phyloP scores from a whole-genome alignment of 2,888 invertebrate species.

The Boloria euphrosyne region DNA sequence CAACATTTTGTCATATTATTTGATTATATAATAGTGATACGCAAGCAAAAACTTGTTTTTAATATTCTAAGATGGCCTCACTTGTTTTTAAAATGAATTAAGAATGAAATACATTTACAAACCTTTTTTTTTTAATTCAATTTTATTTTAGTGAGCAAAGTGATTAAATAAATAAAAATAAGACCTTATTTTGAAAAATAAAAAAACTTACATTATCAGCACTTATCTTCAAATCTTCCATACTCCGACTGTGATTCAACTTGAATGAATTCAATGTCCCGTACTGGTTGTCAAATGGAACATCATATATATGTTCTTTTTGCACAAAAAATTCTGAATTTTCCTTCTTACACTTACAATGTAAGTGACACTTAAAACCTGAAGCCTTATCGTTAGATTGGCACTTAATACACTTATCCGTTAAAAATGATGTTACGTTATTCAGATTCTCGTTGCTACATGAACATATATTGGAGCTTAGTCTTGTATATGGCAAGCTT shows the following conservation, averaged over 20 bases:
- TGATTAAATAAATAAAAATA: no score
- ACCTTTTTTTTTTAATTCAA: no score
- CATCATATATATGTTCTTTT: slow-evolving; percentile 84
- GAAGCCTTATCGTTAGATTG: slow-evolving; percentile 53
- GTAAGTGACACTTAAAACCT: slow-evolving; percentile 70
- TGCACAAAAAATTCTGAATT: slow-evolving; percentile 64
- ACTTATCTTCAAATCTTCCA: slow-evolving; percentile 57
- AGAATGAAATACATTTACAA: neutral
- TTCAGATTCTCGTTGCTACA: slow-evolving; percentile 54
- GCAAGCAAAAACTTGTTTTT: no score
- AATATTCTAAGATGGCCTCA: neutral
- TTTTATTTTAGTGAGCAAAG: no score
- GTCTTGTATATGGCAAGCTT: slow-evolving; percentile 68
- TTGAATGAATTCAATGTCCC: slow-evolving; percentile 60
- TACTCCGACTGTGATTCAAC: slow-evolving; percentile 54
- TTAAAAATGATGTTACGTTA: slow-evolving; percentile 46
- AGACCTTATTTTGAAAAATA: no score
- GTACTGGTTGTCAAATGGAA: slow-evolving; percentile 72
- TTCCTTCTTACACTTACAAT: slow-evolving; percentile 58
- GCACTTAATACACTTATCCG: slow-evolving; percentile 57
- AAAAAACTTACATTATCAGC: slow-evolving; percentile 53
- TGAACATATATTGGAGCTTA: slow-evolving; percentile 56
- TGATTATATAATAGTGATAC: no score
- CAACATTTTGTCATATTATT: no score
- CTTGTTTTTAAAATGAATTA: neutral